Evolutionary conservation across 1,140 invertebrate species (phyloP), one percentile per base, ranked within the genome.

Genomic region (Fragariocoptes setiger): DNA sequence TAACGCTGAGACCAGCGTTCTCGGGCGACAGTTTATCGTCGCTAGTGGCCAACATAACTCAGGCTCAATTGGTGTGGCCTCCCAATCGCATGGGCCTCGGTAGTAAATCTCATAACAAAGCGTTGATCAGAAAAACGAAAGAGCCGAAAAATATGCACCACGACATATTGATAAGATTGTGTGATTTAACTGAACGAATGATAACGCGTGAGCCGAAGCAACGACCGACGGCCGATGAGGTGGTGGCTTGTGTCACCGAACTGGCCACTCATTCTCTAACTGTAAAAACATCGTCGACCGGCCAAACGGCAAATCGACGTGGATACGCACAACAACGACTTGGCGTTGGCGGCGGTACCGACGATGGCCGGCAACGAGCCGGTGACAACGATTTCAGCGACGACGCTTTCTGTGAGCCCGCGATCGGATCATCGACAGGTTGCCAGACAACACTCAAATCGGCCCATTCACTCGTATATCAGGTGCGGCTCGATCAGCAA

Each of bases 1-100:
- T 68, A n/a, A 71, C 69, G 51, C 55, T 74, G 4, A 68, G 72
- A 47, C 74, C 71, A 56, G 71, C 74, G 15, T 77, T 77, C 58
- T 70, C 74, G 47, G 73, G 70, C 1, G 64, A 68, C 12, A 77
- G 72, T 56, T 54, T 77, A 3, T 72, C 74, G 12, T 69, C 70
- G 21, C 53, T 76, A 12, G 71, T 76, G 14, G 8, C 8, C n/a
- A 8, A n/a, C 25, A 31, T 31, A 8, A 31, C 25, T 31, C 8
- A 31, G 8, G n/a, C n/a, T 31, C 25, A 31, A 31, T 31, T 8
- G 8, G n/a, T 31, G 8, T 31, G 8, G 25, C 25, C 25, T 8
- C 25, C 25, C 8, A 31, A 8, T 31, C 8, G 25, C 8, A n/a
- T n/a, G n/a, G n/a, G n/a, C n/a, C n/a, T n/a, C n/a, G n/a, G n/a